Conservation (phyloP, 1,140 invertebrate species). For the Halictus rubicundus region DNA sequence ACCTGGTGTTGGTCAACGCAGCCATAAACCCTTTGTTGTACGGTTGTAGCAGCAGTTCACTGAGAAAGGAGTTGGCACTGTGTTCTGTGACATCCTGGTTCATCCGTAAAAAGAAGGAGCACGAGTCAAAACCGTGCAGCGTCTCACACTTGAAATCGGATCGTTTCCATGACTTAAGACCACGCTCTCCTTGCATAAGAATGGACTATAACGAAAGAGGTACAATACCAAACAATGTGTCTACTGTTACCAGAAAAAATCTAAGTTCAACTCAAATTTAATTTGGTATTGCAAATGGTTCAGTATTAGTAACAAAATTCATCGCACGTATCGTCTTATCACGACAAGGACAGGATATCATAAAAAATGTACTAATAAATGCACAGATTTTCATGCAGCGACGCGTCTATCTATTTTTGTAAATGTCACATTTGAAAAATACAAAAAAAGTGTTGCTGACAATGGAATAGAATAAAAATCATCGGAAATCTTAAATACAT, state of each 20-base stretch:
- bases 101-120: slow-evolving; percentile 50
- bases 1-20: slow-evolving; percentile 85
- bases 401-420: slow-evolving; percentile 9
- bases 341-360: not conserved
- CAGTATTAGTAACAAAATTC: not conserved
- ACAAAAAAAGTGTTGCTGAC: slow-evolving; percentile 11
- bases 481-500: slow-evolving; percentile 16
- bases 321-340: not conserved
- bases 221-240: slow-evolving; percentile 42
- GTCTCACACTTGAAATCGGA: slow-evolving; percentile 22
- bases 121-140: slow-evolving; percentile 10
- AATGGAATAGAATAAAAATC: slow-evolving; percentile 23
- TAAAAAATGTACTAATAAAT: not conserved
- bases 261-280: slow-evolving; percentile 3
- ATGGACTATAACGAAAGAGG: slow-evolving; percentile 15
- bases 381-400: not conserved
- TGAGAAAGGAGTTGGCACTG: slow-evolving; percentile 83
- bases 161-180: slow-evolving; percentile 44
- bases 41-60: slow-evolving; percentile 86
- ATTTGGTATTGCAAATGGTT: not conserved
- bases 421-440: slow-evolving; percentile 27
- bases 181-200: slow-evolving; percentile 61
- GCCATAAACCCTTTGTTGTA: slow-evolving; percentile 89
- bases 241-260: slow-evolving; percentile 3
- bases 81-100: slow-evolving; percentile 73